Evolutionary conservation across 1,140 invertebrate genomes (phyloP).

Genomic region (Homarus americanus): DNA sequence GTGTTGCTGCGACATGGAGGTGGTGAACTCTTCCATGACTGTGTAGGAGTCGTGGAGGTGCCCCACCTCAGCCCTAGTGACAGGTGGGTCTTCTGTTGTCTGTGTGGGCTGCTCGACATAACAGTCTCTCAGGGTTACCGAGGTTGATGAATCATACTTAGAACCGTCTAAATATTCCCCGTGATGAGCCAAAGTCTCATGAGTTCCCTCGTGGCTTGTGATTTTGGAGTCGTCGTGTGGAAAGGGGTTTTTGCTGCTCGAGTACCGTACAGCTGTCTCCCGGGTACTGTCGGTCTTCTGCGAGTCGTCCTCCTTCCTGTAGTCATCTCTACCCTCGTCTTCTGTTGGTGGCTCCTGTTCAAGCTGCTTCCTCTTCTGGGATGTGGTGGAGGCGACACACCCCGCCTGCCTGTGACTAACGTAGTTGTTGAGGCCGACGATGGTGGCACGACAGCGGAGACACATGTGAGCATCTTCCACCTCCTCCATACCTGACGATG

Average conservation of each 20-base stretch:
- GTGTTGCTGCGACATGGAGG: neutral
- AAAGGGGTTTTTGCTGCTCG: neutral
- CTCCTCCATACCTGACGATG: constrained; percentile 5
- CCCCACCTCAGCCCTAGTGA: neutral
- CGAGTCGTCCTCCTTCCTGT: neutral
- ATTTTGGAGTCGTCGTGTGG: neutral
- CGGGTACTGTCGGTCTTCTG: neutral
- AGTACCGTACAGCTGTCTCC: neutral
- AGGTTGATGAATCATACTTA: constrained; percentile 29
- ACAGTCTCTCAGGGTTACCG: neutral
- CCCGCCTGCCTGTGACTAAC: constrained; percentile 35
- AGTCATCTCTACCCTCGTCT: neutral
- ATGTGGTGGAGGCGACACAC: neutral
- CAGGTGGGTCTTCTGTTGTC: neutral
- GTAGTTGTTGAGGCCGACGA: constrained; percentile 49
- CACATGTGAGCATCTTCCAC: constrained; percentile 58
- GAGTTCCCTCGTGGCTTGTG: neutral
- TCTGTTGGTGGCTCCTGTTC: neutral
- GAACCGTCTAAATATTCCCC: neutral
- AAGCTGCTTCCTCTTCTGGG: neutral
- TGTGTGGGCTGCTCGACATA: constrained; percentile 1
- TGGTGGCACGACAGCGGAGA: constrained; percentile 42
- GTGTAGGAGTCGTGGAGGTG: constrained; percentile 25
- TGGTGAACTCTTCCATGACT: constrained; percentile 46
- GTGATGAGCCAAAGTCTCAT: neutral